A percentile compares a stretch with the other conserved stretches of the same genome.
Evolutionary conservation across 2,113 vertebrate genomes (phyloP).

Genomic region (Leuciscus idus): DNA sequence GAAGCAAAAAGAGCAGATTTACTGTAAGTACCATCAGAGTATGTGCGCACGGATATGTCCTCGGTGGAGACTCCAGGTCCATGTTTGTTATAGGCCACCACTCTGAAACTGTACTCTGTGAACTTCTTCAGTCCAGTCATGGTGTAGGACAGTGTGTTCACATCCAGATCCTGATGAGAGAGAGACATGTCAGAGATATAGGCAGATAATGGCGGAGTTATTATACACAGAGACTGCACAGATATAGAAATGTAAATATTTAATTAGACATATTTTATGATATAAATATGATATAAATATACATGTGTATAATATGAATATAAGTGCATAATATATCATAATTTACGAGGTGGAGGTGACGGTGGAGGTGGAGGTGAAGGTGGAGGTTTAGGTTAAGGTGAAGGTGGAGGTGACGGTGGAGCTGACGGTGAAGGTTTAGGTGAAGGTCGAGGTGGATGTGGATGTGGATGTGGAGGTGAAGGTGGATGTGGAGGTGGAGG

Average conservation of each 20-base stretch:
- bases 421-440: no score
- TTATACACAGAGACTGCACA: neutral
- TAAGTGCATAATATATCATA: no score
- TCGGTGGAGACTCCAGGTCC: slow-evolving; percentile 94
- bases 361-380: no score
- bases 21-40: slow-evolving; percentile 84
- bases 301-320: neutral
- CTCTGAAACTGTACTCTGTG: slow-evolving; percentile 91
- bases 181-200: neutral
- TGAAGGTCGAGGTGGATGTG: no score
- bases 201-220: neutral
- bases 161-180: slow-evolving; percentile 85
- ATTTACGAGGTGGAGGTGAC: no score
- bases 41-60: slow-evolving; percentile 83
- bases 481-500: no score
- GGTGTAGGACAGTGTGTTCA: slow-evolving; percentile 82
- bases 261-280: neutral
- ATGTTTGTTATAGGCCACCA: slow-evolving; percentile 96
- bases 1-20: neutral
- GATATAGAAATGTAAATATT: neutral
- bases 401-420: no score
- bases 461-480: no score
- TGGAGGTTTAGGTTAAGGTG: no score
- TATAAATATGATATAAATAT: neutral
- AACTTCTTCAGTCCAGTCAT: slow-evolving; percentile 89